phyloP scores from a whole-genome alignment of 2,113 vertebrate genomes.

The Ifrita kowaldi region DNA sequence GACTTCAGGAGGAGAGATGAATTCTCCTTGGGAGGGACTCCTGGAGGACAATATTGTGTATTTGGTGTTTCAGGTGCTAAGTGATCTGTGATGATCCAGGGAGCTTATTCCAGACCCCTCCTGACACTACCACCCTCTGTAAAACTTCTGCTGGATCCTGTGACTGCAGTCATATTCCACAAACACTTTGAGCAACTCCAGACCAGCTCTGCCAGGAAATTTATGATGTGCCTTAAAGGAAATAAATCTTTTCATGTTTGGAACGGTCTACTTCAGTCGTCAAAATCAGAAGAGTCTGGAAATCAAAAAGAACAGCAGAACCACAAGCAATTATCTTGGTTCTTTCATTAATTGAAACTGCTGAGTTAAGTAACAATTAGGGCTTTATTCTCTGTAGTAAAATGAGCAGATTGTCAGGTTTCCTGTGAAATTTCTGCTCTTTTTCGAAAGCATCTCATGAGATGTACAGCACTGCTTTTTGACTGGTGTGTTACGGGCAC shows the following conservation, averaged over 20 bases:
- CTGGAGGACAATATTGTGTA: background rate
- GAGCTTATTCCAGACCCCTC: background rate
- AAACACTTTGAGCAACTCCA: conserved; percentile 4
- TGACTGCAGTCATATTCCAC: background rate
- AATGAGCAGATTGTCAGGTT: background rate
- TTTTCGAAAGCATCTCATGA: background rate
- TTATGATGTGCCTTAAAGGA: background rate
- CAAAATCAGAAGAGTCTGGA: background rate
- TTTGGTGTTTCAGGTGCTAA: background rate
- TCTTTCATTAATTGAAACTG: background rate
- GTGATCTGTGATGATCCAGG: background rate
- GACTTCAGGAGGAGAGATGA: background rate
- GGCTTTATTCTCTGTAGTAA: background rate
- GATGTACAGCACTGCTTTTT: background rate
- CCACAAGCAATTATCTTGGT: background rate
- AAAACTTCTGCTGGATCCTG: background rate
- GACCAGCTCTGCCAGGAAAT: background rate
- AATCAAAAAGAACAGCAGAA: background rate
- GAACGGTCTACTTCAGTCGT: background rate
- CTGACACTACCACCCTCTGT: background rate
- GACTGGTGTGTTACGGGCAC: background rate
- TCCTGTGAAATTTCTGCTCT: background rate
- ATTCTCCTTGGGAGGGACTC: background rate
- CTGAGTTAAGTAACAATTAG: background rate
- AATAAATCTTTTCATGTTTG: conserved; percentile 34